phyloP scores from a whole-genome alignment of 2,113 vertebrate species.

The Rana temporaria region DNA sequence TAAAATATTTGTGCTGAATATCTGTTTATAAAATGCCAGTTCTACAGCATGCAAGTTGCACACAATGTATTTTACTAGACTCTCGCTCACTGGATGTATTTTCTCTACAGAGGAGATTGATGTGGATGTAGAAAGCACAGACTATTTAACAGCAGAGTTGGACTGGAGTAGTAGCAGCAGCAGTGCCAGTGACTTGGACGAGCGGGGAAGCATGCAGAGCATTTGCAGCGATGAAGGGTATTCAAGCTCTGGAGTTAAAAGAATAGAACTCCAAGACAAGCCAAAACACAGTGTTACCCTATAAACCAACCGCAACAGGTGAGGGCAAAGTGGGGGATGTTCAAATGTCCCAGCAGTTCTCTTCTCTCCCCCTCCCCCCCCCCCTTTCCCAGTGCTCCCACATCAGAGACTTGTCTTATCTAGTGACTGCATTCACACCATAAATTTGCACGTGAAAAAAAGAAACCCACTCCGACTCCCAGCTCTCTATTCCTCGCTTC shows the following conservation, averaged over 20 bases:
- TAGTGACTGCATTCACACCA: constrained; percentile 53
- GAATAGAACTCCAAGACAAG: constrained; percentile 75
- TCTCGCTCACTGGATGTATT: not conserved
- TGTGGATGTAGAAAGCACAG: constrained; percentile 87
- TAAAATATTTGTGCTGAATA: too few species aligned
- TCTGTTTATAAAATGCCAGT: too few species aligned
- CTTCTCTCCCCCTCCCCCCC: too few species aligned
- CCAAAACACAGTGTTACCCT: constrained; percentile 75
- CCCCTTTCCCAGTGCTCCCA: constrained; percentile 30
- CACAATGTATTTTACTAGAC: too few species aligned
- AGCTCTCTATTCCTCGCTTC: constrained; percentile 53
- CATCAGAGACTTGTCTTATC: constrained; percentile 48
- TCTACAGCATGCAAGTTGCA: too few species aligned
- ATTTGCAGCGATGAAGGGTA: constrained; percentile 93
- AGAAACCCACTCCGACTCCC: constrained; percentile 39
- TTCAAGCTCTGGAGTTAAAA: constrained; percentile 83
- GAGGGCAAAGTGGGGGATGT: constrained; percentile 46
- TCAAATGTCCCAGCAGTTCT: constrained; percentile 3
- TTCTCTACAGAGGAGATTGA: constrained; percentile 80
- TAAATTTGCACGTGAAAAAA: constrained; percentile 63
- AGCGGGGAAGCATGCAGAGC: constrained; percentile 88
- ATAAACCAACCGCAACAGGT: constrained; percentile 69
- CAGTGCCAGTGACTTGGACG: constrained; percentile 91
- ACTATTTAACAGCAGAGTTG: constrained; percentile 84
- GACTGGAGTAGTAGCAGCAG: constrained; percentile 93